phyloP scores from a whole-genome alignment of 2,113 vertebrate genomes.

The Vicugna pacos region DNA sequence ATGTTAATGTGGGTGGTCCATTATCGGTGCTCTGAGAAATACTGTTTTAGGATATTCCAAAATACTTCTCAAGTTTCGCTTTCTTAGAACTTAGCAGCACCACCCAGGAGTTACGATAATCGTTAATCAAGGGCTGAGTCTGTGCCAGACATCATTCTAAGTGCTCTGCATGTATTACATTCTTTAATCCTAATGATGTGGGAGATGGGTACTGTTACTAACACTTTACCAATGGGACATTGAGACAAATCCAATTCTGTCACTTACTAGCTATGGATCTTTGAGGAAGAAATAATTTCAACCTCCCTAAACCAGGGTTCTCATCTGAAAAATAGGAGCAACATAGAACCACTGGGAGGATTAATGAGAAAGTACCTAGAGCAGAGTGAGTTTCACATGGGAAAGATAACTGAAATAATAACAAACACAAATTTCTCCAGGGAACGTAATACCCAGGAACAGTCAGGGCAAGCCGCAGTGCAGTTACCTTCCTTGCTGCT shows the following conservation, averaged over 20 bases:
- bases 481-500: neutral
- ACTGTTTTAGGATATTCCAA: neutral
- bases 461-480: rapidly evolving
- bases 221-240: neutral
- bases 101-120: neutral
- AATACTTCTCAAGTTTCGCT: neutral
- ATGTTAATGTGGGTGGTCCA: neutral
- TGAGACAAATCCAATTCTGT: neutral
- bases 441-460: neutral
- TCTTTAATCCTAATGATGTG: neutral
- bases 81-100: neutral
- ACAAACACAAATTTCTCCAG: neutral
- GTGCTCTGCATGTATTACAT: neutral
- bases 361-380: neutral
- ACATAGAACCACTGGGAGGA: neutral
- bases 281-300: neutral
- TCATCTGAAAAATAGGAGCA: neutral
- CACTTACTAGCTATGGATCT: neutral
- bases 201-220: neutral
- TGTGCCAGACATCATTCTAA: neutral
- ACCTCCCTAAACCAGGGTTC: neutral
- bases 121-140: neutral
- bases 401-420: neutral
- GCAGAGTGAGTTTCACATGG: too few species aligned
- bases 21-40: neutral